phyloP scores from a whole-genome alignment of 2,888 invertebrate genomes.

The Protophormia terraenovae region DNA sequence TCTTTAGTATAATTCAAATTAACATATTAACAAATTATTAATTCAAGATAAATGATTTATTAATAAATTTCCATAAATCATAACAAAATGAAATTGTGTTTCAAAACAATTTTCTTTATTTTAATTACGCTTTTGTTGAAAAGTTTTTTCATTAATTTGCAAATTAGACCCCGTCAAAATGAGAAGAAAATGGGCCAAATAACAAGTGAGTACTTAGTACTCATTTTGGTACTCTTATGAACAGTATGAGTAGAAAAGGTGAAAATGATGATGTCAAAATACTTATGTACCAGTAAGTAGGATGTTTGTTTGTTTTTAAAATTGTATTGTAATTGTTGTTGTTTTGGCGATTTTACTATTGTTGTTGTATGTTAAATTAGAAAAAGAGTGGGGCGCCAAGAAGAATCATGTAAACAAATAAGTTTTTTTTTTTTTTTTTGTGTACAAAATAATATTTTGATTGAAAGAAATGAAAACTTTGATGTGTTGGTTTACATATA shows the following conservation, averaged over 20 bases:
- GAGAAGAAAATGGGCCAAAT: neutral
- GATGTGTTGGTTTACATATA: neutral
- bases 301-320: neutral
- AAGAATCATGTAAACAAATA: neutral
- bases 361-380: too few species aligned
- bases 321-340: neutral
- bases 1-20: neutral
- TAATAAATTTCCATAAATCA: neutral
- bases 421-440: too few species aligned
- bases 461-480: neutral
- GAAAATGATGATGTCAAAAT: constrained; percentile 5
- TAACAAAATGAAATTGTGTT: neutral
- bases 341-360: neutral
- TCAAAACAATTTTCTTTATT: neutral
- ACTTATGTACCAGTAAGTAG: neutral
- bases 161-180: neutral
- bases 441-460: neutral
- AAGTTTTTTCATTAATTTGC: constrained; percentile 1
- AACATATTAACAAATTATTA: neutral
- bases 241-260: neutral
- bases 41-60: neutral
- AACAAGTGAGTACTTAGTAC: neutral
- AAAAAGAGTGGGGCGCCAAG: neutral
- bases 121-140: neutral
- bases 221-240: neutral